Percentiles rank a stretch among this genome's conserved stretches.
These are phyloP conservation scores for Plectrocnemia conspersa DNA, from an alignment of 1,140 invertebrate genomes.

Conservation along the genomic window DNA sequence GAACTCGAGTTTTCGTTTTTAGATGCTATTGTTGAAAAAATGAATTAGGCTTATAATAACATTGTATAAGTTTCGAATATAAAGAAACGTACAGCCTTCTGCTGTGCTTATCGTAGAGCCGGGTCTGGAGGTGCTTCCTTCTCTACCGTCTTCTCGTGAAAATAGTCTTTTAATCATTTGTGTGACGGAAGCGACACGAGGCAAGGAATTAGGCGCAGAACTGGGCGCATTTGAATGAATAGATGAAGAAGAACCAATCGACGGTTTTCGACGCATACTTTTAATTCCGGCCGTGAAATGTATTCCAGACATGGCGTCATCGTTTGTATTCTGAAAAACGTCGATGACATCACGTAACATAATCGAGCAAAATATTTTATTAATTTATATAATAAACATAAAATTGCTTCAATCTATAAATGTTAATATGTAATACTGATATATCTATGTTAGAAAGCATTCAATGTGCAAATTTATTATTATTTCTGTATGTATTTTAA, in stretches of 20 bases:
- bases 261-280: conserved; percentile 46
- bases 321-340: too few species aligned
- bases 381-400: too few species aligned
- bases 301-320: conserved; percentile 64
- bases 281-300: conserved; percentile 63
- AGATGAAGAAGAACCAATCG: conserved; percentile 48
- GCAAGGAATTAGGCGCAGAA: conserved; percentile 57
- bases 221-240: conserved; percentile 48
- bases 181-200: conserved; percentile 66
- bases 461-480: too few species aligned
- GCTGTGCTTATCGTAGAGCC: conserved; percentile 42
- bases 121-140: too few species aligned
- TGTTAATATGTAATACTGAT: too few species aligned
- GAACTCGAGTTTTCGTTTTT: too few species aligned
- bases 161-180: conserved; percentile 71
- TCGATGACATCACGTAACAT: too few species aligned
- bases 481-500: too few species aligned
- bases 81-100: conserved; percentile 33
- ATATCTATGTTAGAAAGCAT: too few species aligned
- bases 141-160: conserved; percentile 62
- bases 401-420: too few species aligned
- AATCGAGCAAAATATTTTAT: too few species aligned
- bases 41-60: not conserved
- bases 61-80: not conserved
- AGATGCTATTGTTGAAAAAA: too few species aligned